Evolutionary conservation across 2,797 vertebrate species (phyloP).

Genomic region (Meriones psammophilus): DNA sequence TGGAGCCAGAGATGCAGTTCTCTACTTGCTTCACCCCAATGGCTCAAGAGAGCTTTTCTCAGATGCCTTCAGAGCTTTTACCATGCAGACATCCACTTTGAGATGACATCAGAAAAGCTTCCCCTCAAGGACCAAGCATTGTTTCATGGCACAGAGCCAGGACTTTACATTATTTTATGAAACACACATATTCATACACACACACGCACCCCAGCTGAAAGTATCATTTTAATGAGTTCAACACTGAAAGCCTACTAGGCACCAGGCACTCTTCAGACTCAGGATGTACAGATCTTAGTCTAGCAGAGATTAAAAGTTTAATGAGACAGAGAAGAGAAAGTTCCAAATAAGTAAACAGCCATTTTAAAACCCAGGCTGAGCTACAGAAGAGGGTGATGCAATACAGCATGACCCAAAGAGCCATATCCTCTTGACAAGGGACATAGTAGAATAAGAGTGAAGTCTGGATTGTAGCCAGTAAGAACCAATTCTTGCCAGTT

Average conservation of each 20-base stretch:
- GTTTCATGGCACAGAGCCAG: neutral
- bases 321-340: accelerated
- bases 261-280: neutral
- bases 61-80: neutral
- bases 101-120: neutral
- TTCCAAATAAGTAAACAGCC: neutral
- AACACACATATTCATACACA: neutral
- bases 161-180: neutral
- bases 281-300: neutral
- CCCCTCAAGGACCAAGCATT: neutral
- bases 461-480: too few species aligned
- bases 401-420: neutral
- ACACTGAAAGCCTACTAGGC: neutral
- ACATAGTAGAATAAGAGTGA: neutral
- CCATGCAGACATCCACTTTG: neutral
- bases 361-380: accelerated
- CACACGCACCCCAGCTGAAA: neutral
- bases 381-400: accelerated
- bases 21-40: accelerated
- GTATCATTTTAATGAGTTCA: neutral
- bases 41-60: neutral
- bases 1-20: neutral
- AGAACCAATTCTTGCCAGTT: neutral
- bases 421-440: neutral
- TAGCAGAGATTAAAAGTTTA: neutral